These are phyloP conservation scores for Melipona bicolor DNA, from an alignment of 2,888 invertebrate species.

Conservation along the genomic window DNA sequence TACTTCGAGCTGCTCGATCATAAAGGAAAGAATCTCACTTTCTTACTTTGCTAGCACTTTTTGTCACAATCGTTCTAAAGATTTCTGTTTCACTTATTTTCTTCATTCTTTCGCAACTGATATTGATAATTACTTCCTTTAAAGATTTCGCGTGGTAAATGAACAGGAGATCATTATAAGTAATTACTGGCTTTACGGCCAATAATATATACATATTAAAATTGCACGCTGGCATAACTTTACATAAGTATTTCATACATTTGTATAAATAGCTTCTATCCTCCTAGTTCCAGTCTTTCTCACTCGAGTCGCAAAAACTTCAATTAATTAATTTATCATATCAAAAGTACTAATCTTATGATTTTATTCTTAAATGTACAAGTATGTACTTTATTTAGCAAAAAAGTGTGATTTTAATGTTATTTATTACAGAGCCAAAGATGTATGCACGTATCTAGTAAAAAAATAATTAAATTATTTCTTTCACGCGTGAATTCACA, in stretches of 20 bases:
- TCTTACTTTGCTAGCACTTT: not conserved
- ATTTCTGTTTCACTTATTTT: not conserved
- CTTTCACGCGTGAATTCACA: no score
- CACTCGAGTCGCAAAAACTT: not conserved
- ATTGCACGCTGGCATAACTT: not conserved
- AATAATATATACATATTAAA: not conserved
- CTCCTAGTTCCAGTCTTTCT: not conserved
- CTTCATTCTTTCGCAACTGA: not conserved
- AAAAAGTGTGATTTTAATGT: not conserved
- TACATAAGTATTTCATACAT: not conserved
- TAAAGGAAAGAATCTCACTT: not conserved
- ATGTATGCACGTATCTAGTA: fast-evolving
- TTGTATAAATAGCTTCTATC: not conserved
- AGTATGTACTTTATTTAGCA: no score
- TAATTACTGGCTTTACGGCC: not conserved
- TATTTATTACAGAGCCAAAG: not conserved
- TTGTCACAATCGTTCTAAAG: not conserved
- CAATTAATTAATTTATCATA: not conserved
- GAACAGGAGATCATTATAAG: not conserved
- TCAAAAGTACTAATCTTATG: no score
- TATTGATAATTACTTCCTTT: not conserved
- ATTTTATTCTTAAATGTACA: no score
- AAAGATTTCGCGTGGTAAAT: not conserved
- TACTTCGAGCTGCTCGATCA: not conserved
- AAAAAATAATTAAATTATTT: no score